Percentiles rank a stretch among this genome's conserved stretches.
phyloP scores from a whole-genome alignment of 2,113 vertebrate species.

The Pedionomus torquatus region DNA sequence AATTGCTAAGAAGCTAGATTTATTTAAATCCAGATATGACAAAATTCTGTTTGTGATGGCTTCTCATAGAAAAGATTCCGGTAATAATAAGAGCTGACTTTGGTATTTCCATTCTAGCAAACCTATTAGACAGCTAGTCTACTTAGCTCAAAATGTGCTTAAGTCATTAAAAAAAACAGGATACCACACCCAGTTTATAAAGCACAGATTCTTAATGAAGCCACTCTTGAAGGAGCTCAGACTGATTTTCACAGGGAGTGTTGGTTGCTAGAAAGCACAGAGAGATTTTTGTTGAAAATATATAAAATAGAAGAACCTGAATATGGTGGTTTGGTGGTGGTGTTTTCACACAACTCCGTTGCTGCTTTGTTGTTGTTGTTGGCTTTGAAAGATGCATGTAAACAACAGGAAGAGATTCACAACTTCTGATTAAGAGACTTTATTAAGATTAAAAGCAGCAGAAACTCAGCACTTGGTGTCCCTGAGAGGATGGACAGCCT shows the following conservation, averaged over 20 bases:
- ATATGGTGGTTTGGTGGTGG: not conserved
- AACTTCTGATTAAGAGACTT: not conserved
- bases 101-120: conserved; percentile 24
- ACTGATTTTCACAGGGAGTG: not conserved
- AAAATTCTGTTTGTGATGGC: not conserved
- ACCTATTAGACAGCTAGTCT: not conserved
- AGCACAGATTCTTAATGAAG: conserved; percentile 8
- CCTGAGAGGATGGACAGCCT: not conserved
- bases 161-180: not conserved
- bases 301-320: not conserved
- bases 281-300: not conserved
- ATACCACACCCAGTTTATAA: conserved; percentile 39
- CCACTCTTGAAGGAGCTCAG: not conserved
- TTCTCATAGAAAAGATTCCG: not conserved
- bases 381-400: not conserved
- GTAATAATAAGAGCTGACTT: conserved; percentile 33
- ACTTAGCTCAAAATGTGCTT: conserved; percentile 31
- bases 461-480: not conserved
- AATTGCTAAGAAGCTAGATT: not conserved
- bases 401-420: not conserved
- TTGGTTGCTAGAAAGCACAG: not conserved
- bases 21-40: conserved; percentile 22
- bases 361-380: not conserved
- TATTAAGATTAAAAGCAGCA: not conserved
- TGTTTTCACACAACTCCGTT: not conserved